phyloP scores from a whole-genome alignment of 2,797 vertebrate species.

The Lateolabrax maculatus region DNA sequence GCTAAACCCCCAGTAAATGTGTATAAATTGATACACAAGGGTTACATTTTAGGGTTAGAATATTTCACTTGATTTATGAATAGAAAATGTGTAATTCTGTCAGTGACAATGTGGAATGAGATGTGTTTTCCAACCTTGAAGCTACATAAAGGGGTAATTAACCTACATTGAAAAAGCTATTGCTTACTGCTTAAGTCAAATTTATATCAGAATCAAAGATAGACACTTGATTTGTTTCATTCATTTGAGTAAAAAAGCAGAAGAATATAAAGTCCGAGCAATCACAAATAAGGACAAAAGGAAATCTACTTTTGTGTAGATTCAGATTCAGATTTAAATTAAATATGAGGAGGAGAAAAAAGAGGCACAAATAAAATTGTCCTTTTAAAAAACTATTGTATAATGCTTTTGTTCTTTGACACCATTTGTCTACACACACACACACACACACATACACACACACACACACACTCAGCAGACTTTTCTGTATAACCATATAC shows the following conservation, averaged over 20 bases:
- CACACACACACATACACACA: neutral
- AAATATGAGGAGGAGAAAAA: neutral
- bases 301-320: neutral
- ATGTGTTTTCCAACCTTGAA: neutral
- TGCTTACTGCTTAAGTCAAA: neutral
- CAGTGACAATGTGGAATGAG: neutral
- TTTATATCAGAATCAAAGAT: neutral
- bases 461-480: slow-evolving; percentile 9
- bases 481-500: slow-evolving; percentile 8
- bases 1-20: neutral
- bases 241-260: neutral
- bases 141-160: neutral
- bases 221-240: neutral
- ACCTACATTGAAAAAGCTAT: neutral
- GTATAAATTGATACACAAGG: neutral
- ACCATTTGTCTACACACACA: no score
- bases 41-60: neutral
- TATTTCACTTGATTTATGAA: neutral
- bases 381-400: neutral
- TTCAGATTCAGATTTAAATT: no score
- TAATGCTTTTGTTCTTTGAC: neutral
- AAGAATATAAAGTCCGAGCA: neutral
- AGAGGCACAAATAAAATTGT: neutral
- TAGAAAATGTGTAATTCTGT: neutral
- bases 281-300: neutral